Evolutionary conservation across 2,797 vertebrate species (phyloP).

Genomic region (Pseudomugil gertrudae): DNA sequence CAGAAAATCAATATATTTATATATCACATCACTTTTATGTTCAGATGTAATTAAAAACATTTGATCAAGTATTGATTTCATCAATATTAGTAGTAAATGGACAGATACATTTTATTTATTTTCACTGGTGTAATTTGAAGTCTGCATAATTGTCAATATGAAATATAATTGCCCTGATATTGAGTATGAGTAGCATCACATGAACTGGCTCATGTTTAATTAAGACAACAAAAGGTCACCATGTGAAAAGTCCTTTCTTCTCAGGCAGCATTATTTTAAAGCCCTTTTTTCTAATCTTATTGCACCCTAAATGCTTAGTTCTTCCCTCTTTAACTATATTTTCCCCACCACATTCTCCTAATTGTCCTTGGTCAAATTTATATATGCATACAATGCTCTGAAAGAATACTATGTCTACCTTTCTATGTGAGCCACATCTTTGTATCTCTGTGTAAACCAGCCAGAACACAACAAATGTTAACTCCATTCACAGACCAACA

Average conservation of each 20-base stretch:
- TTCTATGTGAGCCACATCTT: slow-evolving; percentile 31
- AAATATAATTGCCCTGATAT: slow-evolving; percentile 23
- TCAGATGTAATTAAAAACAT: background rate
- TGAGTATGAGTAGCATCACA: slow-evolving; percentile 29
- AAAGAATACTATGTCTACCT: slow-evolving; percentile 26
- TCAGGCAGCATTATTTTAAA: slow-evolving; percentile 61
- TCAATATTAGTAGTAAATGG: background rate
- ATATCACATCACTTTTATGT: background rate
- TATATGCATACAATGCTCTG: background rate
- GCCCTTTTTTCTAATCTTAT: slow-evolving; percentile 58
- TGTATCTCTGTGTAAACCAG: slow-evolving; percentile 21
- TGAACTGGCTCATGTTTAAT: slow-evolving; percentile 42
- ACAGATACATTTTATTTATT: slow-evolving; percentile 13
- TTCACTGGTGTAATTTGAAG: slow-evolving; percentile 24
- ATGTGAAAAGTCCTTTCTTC: slow-evolving; percentile 32
- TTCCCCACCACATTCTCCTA: background rate
- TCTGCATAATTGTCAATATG: no score
- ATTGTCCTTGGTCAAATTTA: background rate
- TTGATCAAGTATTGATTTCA: background rate
- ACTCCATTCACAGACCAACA: slow-evolving; percentile 35
- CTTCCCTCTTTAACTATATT: background rate
- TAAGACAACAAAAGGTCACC: slow-evolving; percentile 48
- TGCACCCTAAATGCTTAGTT: slow-evolving; percentile 45
- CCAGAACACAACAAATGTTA: slow-evolving; percentile 46
- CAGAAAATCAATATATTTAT: background rate